phyloP scores from a whole-genome alignment of 2,113 vertebrate genomes.

The Miniopterus natalensis region DNA sequence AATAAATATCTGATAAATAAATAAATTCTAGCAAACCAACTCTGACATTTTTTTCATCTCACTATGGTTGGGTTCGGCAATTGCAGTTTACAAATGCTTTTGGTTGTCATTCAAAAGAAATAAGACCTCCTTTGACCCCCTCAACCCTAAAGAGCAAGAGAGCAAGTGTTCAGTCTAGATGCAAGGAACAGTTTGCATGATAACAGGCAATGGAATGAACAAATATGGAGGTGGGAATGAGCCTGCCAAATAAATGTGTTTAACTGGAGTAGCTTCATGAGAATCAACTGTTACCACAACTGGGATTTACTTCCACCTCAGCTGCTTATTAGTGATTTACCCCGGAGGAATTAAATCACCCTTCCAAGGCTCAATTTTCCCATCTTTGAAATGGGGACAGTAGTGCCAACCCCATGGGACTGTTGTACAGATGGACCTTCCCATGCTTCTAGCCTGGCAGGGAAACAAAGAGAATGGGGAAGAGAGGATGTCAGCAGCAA shows the following conservation, averaged over 20 bases:
- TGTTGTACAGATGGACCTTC: not conserved
- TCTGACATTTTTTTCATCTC: not conserved
- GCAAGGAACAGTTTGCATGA: not conserved
- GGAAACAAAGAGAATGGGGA: not conserved
- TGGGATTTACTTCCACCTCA: not conserved
- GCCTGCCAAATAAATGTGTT: not conserved
- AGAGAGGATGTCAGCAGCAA: not conserved
- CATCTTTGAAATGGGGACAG: not conserved
- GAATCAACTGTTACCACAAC: not conserved
- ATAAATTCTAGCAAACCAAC: not conserved
- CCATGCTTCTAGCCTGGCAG: not conserved
- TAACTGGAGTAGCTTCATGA: not conserved
- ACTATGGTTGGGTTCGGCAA: not conserved
- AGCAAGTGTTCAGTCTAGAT: not conserved
- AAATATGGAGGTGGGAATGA: not conserved
- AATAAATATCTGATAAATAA: not conserved
- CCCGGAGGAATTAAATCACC: not conserved
- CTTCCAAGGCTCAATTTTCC: constrained; percentile 2
- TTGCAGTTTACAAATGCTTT: not conserved
- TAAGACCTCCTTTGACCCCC: not conserved
- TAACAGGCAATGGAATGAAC: not conserved
- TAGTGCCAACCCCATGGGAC: not conserved
- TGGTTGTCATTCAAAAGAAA: not conserved
- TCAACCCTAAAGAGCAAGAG: constrained; percentile 16
- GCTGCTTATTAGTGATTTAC: constrained; percentile 8